Conservation (phyloP, 2,113 vertebrate species). For the Lepus americanus region DNA sequence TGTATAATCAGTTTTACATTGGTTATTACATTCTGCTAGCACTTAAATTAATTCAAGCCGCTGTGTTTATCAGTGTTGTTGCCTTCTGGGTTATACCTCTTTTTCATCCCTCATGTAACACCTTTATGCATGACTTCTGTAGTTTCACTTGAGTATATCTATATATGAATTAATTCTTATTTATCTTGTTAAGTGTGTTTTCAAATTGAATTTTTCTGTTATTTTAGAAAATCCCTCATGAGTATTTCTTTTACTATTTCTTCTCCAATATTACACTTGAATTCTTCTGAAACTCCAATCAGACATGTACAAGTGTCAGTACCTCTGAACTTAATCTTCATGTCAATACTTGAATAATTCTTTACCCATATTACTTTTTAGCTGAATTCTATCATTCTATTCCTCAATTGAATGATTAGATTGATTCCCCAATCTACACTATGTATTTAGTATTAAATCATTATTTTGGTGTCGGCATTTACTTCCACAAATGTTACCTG, state of each 20-base stretch:
- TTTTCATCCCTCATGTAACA: background rate
- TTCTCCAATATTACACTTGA: background rate
- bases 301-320: background rate
- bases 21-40: background rate
- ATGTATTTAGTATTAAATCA: background rate
- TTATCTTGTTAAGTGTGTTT: background rate
- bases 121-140: background rate
- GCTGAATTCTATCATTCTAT: background rate
- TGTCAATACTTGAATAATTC: background rate
- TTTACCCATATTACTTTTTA: background rate
- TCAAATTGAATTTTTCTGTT: constrained; percentile 14
- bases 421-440: background rate
- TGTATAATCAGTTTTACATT: background rate
- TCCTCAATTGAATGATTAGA: background rate
- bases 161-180: constrained; percentile 13
- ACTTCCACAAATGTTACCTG: background rate
- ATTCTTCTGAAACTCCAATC: background rate
- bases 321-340: background rate
- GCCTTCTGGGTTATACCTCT: background rate
- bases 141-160: background rate
- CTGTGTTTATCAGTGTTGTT: background rate
- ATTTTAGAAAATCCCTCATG: constrained; percentile 10
- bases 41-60: background rate
- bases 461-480: background rate
- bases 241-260: background rate